phyloP scores from a whole-genome alignment of 2,888 invertebrate species.

The Macrosiphum euphorbiae region DNA sequence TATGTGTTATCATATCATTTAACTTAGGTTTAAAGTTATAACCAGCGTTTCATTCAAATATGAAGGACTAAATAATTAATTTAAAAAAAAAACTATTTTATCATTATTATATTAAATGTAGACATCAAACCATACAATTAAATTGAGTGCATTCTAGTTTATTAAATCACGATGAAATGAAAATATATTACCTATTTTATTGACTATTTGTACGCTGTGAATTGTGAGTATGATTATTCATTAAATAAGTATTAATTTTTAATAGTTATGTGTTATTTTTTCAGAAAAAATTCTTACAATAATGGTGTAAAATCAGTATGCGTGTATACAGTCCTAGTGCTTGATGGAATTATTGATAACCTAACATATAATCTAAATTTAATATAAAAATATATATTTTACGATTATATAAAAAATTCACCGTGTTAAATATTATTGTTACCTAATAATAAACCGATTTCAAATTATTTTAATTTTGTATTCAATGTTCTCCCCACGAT shows the following conservation, averaged over 20 bases:
- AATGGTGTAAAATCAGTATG: background rate
- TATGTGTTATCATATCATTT: background rate
- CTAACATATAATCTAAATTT: background rate
- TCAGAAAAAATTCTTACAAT: background rate
- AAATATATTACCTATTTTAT: slow-evolving; percentile 28
- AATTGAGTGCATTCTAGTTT: slow-evolving; percentile 44
- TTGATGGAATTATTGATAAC: background rate
- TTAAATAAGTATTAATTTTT: slow-evolving; percentile 46
- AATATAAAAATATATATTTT: background rate
- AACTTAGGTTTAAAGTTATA: background rate
- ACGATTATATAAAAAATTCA: background rate
- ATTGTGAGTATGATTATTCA: slow-evolving; percentile 25
- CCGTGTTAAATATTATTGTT: background rate
- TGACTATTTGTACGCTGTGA: slow-evolving; percentile 33
- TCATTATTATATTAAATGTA: slow-evolving; percentile 38
- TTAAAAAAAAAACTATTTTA: slow-evolving; percentile 13
- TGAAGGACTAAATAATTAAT: background rate
- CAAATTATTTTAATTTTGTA: background rate
- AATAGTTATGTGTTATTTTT: slow-evolving; percentile 30
- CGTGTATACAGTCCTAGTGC: background rate
- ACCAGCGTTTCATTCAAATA: background rate
- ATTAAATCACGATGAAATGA: slow-evolving; percentile 46
- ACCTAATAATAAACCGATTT: background rate
- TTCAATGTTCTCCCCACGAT: background rate
- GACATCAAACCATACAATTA: slow-evolving; percentile 22